These are phyloP conservation scores for Anseranas semipalmata DNA, from an alignment of 2,113 vertebrate genomes.

Conservation along the genomic window DNA sequence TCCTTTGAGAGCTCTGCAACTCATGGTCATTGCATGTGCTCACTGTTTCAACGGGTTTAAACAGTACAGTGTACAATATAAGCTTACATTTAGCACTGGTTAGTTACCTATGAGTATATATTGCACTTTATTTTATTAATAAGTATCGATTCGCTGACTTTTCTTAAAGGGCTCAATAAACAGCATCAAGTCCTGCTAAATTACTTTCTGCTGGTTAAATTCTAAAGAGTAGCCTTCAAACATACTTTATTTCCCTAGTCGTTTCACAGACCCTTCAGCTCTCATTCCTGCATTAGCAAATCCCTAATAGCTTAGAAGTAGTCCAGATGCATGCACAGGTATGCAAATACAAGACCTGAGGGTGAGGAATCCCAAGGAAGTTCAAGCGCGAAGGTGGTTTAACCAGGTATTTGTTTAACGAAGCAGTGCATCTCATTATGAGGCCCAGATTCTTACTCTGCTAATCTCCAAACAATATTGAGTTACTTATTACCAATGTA, in stretches of 20 bases:
- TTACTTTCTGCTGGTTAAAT: neutral
- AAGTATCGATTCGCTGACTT: neutral
- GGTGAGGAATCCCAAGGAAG: slow-evolving; percentile 13
- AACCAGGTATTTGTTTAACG: neutral
- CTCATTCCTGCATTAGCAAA: neutral
- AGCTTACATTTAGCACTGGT: neutral
- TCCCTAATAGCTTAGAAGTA: neutral
- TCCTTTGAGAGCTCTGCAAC: neutral
- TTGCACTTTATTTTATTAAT: neutral
- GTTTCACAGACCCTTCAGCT: neutral
- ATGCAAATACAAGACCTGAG: slow-evolving; percentile 22
- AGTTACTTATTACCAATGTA: neutral
- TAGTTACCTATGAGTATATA: neutral
- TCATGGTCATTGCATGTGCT: rapidly evolving
- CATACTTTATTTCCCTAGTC: neutral
- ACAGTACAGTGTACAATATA: neutral
- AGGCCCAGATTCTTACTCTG: neutral
- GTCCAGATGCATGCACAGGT: neutral
- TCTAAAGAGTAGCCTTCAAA: neutral
- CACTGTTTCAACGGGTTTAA: neutral
- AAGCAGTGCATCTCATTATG: neutral
- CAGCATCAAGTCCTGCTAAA: neutral
- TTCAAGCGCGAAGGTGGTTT: neutral
- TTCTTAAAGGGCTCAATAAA: neutral
- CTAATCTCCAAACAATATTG: neutral